Conservation (phyloP, 2,797 vertebrate species). For the Aeoliscus strigatus region DNA sequence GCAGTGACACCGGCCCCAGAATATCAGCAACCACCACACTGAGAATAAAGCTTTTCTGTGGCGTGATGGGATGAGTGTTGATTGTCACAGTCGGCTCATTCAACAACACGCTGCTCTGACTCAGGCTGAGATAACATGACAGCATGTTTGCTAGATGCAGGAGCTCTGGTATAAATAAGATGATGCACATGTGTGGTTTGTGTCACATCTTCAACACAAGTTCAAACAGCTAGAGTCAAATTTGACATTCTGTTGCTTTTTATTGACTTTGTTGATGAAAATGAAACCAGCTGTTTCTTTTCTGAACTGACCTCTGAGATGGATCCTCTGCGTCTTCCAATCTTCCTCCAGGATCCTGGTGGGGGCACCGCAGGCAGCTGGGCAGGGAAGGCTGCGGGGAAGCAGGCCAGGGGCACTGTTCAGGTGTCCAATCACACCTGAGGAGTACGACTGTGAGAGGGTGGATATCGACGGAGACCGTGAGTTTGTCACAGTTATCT, state of each 20-base stretch:
- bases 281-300: no score
- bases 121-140: conserved; percentile 8
- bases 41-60: conserved; percentile 49
- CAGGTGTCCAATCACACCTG: conserved; percentile 84
- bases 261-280: not conserved
- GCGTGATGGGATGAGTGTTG: conserved; percentile 19
- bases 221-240: not conserved
- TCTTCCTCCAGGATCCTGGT: conserved; percentile 81
- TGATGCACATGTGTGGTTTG: not conserved
- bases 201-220: not conserved
- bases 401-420: conserved; percentile 87
- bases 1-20: conserved; percentile 57
- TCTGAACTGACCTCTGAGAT: not conserved
- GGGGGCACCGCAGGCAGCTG: conserved; percentile 85
- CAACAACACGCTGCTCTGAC: conserved; percentile 3
- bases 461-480: conserved; percentile 87
- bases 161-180: no score
- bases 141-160: not conserved
- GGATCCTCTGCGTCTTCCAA: not conserved
- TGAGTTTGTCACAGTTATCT: conserved; percentile 46
- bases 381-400: conserved; percentile 71
- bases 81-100: conserved; percentile 4
- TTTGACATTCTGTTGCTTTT: not conserved
- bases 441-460: conserved; percentile 83
- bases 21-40: conserved; percentile 63